Base-by-base conservation (phyloP, 1,140 invertebrate species). In the Cydia fagiglandana region DNA sequence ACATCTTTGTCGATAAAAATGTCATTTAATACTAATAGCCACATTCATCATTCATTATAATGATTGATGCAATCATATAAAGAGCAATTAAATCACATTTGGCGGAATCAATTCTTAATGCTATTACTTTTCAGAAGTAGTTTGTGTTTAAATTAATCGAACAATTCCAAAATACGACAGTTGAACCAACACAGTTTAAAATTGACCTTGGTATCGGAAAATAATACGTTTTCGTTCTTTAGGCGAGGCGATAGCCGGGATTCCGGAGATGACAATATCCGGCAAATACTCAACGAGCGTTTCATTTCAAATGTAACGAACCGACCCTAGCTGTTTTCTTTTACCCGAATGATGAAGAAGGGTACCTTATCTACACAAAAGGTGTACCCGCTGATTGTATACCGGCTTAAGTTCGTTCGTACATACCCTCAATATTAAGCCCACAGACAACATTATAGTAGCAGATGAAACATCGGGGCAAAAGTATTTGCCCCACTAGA, bases 231-330 rank as follows among this genome's bases (percentile, higher is more conserved):
- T 17, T 56, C 53, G n/a, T 56, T 56, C 15, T 24, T 61, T 24
- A 61, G 56, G 56, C 0, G 15, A 34, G 66, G n/a, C n/a, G 30
- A 41, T 38, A 70, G 34, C 34, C 7, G 66, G n/a, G 66, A 70
- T 70, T 68, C 30, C 66, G 34, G 66, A 70, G 66, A 70, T 70
- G 66, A 45, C 66, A 45, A 70, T 41, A 70, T 70, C 66, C 66
- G 66, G 66, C 34, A 70, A 24, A 34, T 45, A 34, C 30, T 12
- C 28, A 34, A 34, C 30, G 34, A 45, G 38, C 15, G 66, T 45
- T 70, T 38, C 34, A 41, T 17, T 38, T 24, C 30, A 17, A 70
- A 45, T 70, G 66, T 61, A 61, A 61, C 56, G 20, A 61, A 61
- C 56, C n/a, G 53, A 17, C n/a, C 20, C n/a, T 24, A 4, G 15